These are phyloP conservation scores for Trilocha varians DNA, from an alignment of 2,888 invertebrate species.

Conservation along the genomic window DNA sequence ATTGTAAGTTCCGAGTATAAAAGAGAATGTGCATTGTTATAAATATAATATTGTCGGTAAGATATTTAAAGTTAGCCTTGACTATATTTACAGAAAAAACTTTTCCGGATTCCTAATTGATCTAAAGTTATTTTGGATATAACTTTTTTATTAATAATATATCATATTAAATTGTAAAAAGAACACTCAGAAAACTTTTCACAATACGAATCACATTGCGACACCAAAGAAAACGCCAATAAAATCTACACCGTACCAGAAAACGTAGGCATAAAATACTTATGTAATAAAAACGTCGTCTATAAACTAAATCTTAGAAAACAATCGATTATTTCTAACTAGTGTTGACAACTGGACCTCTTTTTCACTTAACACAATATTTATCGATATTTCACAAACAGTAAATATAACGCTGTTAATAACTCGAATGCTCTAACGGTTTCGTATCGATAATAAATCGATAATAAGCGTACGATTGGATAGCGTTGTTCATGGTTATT, in stretches of 20 bases:
- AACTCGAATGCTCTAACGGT: slow-evolving; percentile 6
- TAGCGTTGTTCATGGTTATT: too few relatives aligned
- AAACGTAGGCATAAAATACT: neutral
- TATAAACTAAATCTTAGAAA: neutral
- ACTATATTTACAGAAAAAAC: too few relatives aligned
- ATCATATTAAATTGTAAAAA: too few relatives aligned
- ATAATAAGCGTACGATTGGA: neutral
- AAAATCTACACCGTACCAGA: neutral
- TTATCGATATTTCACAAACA: slow-evolving; percentile 9
- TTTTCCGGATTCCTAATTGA: too few relatives aligned
- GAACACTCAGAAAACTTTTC: too few relatives aligned
- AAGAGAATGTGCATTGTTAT: neutral
- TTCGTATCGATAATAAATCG: slow-evolving; percentile 5
- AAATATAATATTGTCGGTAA: too few relatives aligned
- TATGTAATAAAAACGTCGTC: neutral
- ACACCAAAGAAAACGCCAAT: too few relatives aligned
- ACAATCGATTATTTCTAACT: neutral
- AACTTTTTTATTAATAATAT: too few relatives aligned
- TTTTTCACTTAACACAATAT: slow-evolving; percentile 1
- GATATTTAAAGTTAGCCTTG: too few relatives aligned
- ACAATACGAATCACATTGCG: too few relatives aligned
- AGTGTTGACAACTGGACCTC: slow-evolving; percentile 1
- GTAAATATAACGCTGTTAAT: slow-evolving; percentile 8
- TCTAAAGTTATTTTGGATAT: too few relatives aligned
- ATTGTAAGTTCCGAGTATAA: neutral